phyloP scores from a whole-genome alignment of 2,797 vertebrate species.

The Myotis myotis region DNA sequence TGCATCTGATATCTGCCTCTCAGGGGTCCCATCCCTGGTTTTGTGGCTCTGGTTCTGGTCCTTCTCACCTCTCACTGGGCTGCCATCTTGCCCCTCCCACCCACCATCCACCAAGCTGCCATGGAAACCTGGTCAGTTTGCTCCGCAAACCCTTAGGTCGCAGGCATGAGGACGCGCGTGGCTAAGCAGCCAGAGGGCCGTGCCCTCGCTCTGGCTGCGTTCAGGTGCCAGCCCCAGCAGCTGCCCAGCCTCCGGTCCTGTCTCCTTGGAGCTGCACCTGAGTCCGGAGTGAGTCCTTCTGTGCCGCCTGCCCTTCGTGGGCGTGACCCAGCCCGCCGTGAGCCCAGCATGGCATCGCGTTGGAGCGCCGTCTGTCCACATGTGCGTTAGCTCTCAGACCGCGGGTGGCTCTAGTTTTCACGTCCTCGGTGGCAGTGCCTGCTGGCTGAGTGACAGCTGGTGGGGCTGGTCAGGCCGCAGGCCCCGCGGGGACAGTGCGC shows the following conservation, averaged over 20 bases:
- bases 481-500: not conserved
- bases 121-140: not conserved
- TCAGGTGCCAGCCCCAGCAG: not conserved
- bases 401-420: not conserved
- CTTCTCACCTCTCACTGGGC: not conserved
- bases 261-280: not conserved
- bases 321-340: not conserved
- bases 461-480: not conserved
- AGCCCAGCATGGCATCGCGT: too few species aligned
- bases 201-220: not conserved
- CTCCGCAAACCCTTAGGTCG: not conserved
- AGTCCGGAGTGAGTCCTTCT: not conserved
- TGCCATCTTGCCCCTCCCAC: not conserved
- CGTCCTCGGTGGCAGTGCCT: not conserved
- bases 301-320: not conserved
- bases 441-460: not conserved
- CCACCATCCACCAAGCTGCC: not conserved
- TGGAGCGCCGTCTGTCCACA: not conserved
- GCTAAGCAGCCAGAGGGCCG: not conserved
- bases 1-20: not conserved
- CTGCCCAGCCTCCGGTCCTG: not conserved
- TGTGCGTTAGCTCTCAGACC: not conserved
- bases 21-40: accelerated
- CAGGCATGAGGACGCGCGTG: accelerated
- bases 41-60: not conserved